Evolutionary conservation across 2,113 vertebrate genomes (phyloP).

Genomic region (Solea senegalensis): DNA sequence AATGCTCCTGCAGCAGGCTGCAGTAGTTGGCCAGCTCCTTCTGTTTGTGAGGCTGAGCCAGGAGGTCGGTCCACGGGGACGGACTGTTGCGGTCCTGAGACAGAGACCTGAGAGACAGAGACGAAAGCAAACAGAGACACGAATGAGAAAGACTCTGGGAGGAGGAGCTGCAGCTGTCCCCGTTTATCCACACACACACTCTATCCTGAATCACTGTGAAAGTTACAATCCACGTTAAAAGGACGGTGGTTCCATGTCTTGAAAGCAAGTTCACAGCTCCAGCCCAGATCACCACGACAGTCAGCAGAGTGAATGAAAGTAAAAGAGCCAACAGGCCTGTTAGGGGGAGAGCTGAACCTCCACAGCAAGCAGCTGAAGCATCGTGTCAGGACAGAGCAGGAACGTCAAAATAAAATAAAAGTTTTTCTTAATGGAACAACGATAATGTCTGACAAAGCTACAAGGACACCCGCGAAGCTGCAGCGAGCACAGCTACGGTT

Average conservation of each 20-base stretch:
- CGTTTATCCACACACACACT: background rate
- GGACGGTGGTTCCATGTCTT: no score
- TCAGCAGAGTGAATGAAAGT: background rate
- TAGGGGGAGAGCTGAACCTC: background rate
- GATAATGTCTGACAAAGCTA: no score
- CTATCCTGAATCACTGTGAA: background rate
- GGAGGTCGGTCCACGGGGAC: constrained; percentile 87
- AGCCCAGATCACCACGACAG: background rate
- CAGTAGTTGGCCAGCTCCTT: constrained; percentile 93
- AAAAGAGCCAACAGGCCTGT: background rate
- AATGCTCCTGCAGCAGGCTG: constrained; percentile 92
- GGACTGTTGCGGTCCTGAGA: constrained; percentile 88
- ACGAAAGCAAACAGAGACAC: constrained; percentile 1
- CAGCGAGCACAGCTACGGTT: background rate
- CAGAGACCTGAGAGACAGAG: constrained; percentile 81
- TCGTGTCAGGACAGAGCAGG: no score
- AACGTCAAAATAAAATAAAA: background rate
- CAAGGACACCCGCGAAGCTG: no score
- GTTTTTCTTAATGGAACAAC: background rate
- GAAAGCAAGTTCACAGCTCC: no score
- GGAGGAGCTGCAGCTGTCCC: background rate
- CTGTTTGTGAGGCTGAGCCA: constrained; percentile 83
- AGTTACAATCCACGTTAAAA: background rate
- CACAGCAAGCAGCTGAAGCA: background rate
- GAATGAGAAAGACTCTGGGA: background rate